Evolutionary conservation across 30 jellyfish, hydroid and myxozoan genomes (phyloP), one percentile per base, ranked within the genome.

Genomic region (Hydractinia symbiolongicarpus): DNA sequence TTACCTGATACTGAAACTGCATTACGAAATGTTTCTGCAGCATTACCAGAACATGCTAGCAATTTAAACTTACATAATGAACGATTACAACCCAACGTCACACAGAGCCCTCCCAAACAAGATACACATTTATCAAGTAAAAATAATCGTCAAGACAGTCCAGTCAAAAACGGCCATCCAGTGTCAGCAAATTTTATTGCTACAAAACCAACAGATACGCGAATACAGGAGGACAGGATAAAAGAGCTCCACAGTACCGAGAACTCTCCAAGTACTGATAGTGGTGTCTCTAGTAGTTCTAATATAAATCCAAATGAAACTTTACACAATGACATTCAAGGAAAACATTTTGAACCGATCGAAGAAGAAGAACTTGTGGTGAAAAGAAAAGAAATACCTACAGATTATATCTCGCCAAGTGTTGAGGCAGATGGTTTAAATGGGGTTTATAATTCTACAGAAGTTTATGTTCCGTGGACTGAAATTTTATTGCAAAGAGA

Each of bases 401-500:
- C 78, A 7, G 89, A 83, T 83, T 13, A 9, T 64, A 78, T 68
- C 15, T 83, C 81, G 62, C 91, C 91, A 6, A 71, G 51, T n/a
- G 54, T 78, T 4, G 86, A 78, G 68, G 95, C 96, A 16, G 98
- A 91, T 83, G 98, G 98, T 44, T 50, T 91, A 61, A 91, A 86
- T 87, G 98, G 98, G 9, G 82, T 90, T 54, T 91, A 81, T 61
- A 75, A 86, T 83, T 68, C 72, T 49, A 83, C 51, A 20, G 95
- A 83, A 52, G 57, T 15, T 6, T 91, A 91, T 91, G 79, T 91
- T 72, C 49, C 62, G 54, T 91, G 98, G 98, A 77, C 96, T 40
- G 98, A 91, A 13, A 51, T 54, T 17, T 81, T 91, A 6, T 9
- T 72, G 11, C 96, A 71, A 55, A 86, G 81, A 40, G 79, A 82